Percentiles rank a stretch among this genome's conserved stretches.
Conservation (phyloP, 2,797 vertebrate species). For the Loriculus beryllinus region DNA sequence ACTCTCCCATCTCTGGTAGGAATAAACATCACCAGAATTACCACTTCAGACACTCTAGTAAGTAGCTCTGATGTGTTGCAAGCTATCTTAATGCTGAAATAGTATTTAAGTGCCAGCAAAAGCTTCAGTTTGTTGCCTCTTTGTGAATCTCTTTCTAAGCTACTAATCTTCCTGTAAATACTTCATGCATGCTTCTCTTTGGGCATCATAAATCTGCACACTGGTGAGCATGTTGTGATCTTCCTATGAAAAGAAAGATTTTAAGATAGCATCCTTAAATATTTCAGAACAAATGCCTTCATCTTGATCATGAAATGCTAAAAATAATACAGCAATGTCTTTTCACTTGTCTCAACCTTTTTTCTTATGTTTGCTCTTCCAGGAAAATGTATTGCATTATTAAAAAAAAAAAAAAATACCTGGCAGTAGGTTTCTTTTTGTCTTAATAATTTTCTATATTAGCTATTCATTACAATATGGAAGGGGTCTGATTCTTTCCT, state of each 20-base stretch:
- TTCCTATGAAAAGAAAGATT: not conserved
- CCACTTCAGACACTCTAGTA: slow-evolving; percentile 76
- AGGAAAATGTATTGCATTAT: not conserved
- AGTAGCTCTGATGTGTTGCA: slow-evolving; percentile 66
- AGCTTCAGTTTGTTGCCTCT: slow-evolving; percentile 4
- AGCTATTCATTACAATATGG: not conserved
- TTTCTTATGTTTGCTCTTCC: not conserved
- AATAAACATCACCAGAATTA: slow-evolving; percentile 75
- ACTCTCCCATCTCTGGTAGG: slow-evolving; percentile 79
- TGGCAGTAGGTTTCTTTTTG: not conserved
- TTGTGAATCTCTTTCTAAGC: slow-evolving; percentile 9
- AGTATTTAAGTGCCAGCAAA: slow-evolving; percentile 14
- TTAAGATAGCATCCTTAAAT: slow-evolving; percentile 54
- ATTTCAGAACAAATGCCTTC: slow-evolving; percentile 36
- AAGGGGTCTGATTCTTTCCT: not conserved
- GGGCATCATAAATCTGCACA: not conserved
- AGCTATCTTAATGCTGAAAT: slow-evolving; percentile 26
- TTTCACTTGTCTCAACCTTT: not conserved
- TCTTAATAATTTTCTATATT: not conserved
- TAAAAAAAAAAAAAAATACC: not conserved
- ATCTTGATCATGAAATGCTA: not conserved
- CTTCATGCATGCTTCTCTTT: slow-evolving; percentile 41
- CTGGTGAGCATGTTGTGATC: not conserved
- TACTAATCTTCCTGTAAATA: not conserved
- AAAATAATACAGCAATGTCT: not conserved